Base-by-base conservation (phyloP, 2,888 invertebrate genomes). In the Tipula unca region DNA sequence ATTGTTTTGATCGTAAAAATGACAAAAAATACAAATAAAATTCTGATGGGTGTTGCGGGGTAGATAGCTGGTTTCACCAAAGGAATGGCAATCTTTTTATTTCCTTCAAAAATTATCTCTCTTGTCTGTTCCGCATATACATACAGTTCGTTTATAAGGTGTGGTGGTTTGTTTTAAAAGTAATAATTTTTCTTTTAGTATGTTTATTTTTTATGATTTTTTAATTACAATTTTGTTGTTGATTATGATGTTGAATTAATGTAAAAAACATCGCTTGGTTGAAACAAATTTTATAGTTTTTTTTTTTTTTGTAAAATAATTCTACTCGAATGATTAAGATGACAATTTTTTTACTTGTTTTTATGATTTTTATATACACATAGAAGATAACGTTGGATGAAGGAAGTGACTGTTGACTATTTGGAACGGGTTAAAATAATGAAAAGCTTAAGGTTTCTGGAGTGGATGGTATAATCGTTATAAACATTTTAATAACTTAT, bases 121-220 rank as follows among this genome's bases (percentile, higher is more conserved):
- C 69, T 69, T 69, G 69, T 69, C 69, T 69, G 69, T 69, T 69
- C 69, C 69, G 69, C 69, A 69, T 69, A 69, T 1, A 69, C 69
- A 69, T n/a, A 6, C 69, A 69, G 69, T 69, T 69, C 69, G 69
- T 20, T 69, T 69, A 25, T 69, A 69, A 69, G 69, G 69, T 69
- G 69, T 69, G 69, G 69, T 69, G 69, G 69, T 69, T 69, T 69
- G 69, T 69, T 69, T 69, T 8, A 20, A 69, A 69, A 69, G 69
- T 69, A 69, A 25, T 25, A 69, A 25, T 69, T 48, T 48, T 48
- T 17, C 48, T 17, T 48, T 48, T 5, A 32, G 32, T 32, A n/a
- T n/a, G n/a, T n/a, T n/a, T 48, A 17, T n/a, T 69, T 69, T 69
- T 69, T 69, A 69, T 69, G 69, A 69, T 69, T 69, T 69, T 69